These are phyloP conservation scores for Cheilosia vernalis DNA, from an alignment of 2,888 invertebrate species.

Conservation along the genomic window DNA sequence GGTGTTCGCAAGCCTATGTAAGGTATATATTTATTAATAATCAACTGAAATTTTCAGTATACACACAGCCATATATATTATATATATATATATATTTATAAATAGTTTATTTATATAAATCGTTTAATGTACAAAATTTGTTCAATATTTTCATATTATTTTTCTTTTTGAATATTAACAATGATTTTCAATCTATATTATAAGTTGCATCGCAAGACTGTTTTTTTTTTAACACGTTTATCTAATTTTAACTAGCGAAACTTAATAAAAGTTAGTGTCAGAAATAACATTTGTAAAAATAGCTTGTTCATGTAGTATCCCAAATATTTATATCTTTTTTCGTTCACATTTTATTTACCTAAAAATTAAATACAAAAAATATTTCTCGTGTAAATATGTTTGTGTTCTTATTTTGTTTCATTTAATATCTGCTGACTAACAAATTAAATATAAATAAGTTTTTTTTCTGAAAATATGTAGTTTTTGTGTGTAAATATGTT, in stretches of 20 bases:
- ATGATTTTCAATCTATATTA: conserved; percentile 29
- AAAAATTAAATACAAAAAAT: conserved; percentile 56
- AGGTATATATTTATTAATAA: conserved; percentile 46
- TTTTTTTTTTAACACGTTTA: conserved; percentile 15
- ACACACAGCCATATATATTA: conserved; percentile 75
- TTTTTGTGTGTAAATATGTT: conserved; percentile 38
- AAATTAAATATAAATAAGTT: conserved; percentile 40
- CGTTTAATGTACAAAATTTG: conserved; percentile 62
- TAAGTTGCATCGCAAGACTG: neutral
- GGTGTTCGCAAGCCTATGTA: conserved; percentile 35
- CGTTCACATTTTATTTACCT: conserved; percentile 15
- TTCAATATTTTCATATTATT: conserved; percentile 23
- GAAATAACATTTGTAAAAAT: conserved; percentile 60
- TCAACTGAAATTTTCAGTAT: conserved; percentile 74
- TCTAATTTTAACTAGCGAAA: conserved; percentile 18
- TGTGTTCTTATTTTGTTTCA: conserved; percentile 6
- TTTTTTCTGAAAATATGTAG: conserved; percentile 31
- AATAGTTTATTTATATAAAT: conserved; percentile 70
- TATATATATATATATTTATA: conserved; percentile 62
- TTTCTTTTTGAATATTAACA: conserved; percentile 42
- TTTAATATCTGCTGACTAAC: conserved; percentile 19
- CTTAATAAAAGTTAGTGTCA: conserved; percentile 22
- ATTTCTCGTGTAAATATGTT: conserved; percentile 46
- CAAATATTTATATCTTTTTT: conserved; percentile 16
- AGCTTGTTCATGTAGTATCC: conserved; percentile 32